Percentiles rank a stretch among this genome's conserved stretches.
Conservation (phyloP, 2,888 invertebrate species). For the Conops quadrifasciatus region DNA sequence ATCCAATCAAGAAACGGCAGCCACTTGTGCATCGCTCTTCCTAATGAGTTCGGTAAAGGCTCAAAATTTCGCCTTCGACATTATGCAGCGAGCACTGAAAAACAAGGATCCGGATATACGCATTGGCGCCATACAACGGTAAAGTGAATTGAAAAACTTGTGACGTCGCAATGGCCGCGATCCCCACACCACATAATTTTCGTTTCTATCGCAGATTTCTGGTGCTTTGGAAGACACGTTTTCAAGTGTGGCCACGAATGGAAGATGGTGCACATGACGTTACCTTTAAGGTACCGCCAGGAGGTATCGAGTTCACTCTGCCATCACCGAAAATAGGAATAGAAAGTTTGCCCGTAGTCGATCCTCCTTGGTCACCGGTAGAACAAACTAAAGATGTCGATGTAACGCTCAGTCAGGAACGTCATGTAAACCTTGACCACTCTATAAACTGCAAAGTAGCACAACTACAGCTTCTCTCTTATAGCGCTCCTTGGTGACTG, state of each 20-base stretch:
- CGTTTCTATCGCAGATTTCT: constrained; percentile 73
- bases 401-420: constrained; percentile 96
- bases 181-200: not conserved
- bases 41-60: constrained; percentile 93
- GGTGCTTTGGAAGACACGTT: constrained; percentile 95
- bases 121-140: constrained; percentile 82
- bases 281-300: constrained; percentile 97
- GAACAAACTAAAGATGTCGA: constrained; percentile 99
- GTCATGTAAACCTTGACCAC: constrained; percentile 75
- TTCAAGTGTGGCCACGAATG: constrained; percentile 99
- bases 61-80: constrained; percentile 85
- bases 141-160: constrained; percentile 29
- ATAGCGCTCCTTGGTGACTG: constrained; percentile 93
- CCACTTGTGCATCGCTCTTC: constrained; percentile 87
- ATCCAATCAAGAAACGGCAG: constrained; percentile 85
- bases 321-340: constrained; percentile 99
- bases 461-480: constrained; percentile 21
- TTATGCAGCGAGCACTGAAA: constrained; percentile 88
- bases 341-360: constrained; percentile 91
- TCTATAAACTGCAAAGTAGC: no score
- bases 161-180: not conserved
- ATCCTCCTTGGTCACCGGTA: constrained; percentile 99
- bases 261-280: constrained; percentile 92
- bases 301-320: constrained; percentile 97
- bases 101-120: constrained; percentile 84